A percentile compares a stretch with the other conserved stretches of the same genome.
Evolutionary conservation across 2,113 vertebrate species (phyloP).

Genomic region (Amphilophus citrinellus): DNA sequence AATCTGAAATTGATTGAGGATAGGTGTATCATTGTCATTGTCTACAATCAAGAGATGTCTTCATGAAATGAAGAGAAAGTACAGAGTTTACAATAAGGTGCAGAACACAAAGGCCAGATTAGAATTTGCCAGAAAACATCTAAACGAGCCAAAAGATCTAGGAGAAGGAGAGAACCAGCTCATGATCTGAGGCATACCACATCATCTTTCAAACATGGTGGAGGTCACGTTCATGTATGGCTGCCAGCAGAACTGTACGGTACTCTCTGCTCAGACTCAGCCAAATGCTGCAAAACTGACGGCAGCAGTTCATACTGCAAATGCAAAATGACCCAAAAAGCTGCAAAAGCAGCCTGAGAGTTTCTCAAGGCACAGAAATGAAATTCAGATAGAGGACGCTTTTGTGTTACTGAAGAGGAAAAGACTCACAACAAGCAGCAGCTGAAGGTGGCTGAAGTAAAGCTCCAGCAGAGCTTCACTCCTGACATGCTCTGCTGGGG

Average conservation of each 20-base stretch:
- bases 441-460: no score
- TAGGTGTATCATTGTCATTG: background rate
- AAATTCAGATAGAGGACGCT: background rate
- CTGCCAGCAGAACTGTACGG: no score
- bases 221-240: no score
- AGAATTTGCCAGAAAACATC: background rate
- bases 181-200: background rate
- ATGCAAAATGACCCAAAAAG: no score
- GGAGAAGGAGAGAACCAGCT: background rate
- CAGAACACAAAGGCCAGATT: background rate
- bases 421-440: no score
- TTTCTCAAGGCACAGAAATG: background rate
- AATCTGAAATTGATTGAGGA: background rate
- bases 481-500: no score
- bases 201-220: no score
- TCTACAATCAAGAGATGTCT: background rate
- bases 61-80: background rate
- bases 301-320: no score
- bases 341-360: no score
- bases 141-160: background rate
- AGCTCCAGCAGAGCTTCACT: no score
- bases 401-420: background rate
- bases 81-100: background rate
- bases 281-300: no score
- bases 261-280: no score